Evolutionary conservation across 2,797 vertebrate genomes (phyloP).

Genomic region (Pseudochirops corinnae): DNA sequence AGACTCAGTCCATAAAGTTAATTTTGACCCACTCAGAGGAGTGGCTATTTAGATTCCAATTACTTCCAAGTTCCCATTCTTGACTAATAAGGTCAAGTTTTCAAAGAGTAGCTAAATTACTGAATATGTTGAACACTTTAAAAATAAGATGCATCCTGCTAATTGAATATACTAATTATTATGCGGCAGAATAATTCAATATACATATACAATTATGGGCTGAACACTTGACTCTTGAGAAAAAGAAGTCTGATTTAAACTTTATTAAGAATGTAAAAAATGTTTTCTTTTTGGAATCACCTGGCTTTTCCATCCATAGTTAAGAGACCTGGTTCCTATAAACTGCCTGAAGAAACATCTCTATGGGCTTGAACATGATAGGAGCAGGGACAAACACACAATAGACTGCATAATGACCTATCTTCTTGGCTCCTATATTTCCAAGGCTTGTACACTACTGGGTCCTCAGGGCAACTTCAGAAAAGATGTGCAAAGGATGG

Average conservation of each 20-base stretch:
- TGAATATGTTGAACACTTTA: background rate
- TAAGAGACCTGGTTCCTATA: background rate
- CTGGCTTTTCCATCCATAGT: background rate
- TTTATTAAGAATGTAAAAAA: background rate
- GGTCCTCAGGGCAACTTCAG: background rate
- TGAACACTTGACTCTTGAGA: background rate
- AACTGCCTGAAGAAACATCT: background rate
- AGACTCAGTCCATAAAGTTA: conserved; percentile 1
- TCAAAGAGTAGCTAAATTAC: background rate
- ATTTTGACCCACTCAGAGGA: conserved; percentile 13
- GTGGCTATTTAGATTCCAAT: background rate
- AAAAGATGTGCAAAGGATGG: background rate
- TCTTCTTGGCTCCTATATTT: background rate
- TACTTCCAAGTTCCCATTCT: background rate
- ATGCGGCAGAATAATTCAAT: background rate
- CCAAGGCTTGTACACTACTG: background rate
- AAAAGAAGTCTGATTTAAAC: background rate
- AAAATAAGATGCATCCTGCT: background rate
- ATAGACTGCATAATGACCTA: background rate
- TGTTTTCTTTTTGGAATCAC: background rate
- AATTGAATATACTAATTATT: background rate
- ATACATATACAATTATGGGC: background rate
- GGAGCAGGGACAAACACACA: background rate
- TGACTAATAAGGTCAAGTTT: background rate
- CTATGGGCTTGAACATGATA: background rate